Percentiles rank a stretch among this genome's conserved stretches.
Conservation (phyloP, 1,140 invertebrate genomes). For the Neodiprion fabricii region DNA sequence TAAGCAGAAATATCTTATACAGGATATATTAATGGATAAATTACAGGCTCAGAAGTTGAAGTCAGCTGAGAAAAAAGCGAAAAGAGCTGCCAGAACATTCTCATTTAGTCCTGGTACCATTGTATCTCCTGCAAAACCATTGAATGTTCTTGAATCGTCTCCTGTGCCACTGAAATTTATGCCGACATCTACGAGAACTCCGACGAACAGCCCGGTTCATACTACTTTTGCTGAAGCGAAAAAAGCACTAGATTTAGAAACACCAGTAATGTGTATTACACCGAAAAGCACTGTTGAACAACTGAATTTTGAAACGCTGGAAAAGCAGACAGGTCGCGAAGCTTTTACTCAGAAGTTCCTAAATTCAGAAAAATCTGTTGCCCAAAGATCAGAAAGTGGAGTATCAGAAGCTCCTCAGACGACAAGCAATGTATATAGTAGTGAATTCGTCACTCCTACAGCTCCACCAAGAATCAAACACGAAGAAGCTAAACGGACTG, state of each 20-base stretch:
- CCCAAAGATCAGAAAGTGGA: neutral
- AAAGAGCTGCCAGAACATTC: slow-evolving; percentile 53
- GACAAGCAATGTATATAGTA: slow-evolving; percentile 26
- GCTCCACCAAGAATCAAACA: slow-evolving; percentile 57
- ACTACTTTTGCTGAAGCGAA: slow-evolving; percentile 47
- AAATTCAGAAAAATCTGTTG: neutral
- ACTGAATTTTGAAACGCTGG: neutral
- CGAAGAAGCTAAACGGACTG: slow-evolving; percentile 60
- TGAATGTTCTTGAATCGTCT: slow-evolving; percentile 16
- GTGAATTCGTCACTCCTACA: slow-evolving; percentile 59
- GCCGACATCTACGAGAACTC: slow-evolving; percentile 38
- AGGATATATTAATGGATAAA: slow-evolving; percentile 81
- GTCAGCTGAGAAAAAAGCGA: slow-evolving; percentile 66
- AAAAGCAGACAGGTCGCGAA: neutral
- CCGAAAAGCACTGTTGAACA: neutral
- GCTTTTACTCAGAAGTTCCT: neutral
- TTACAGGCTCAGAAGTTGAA: slow-evolving; percentile 73
- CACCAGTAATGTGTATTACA: neutral
- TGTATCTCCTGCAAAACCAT: slow-evolving; percentile 41
- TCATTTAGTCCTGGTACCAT: slow-evolving; percentile 42
- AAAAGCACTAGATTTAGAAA: slow-evolving; percentile 28
- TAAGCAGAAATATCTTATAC: slow-evolving; percentile 75
- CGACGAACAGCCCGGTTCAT: slow-evolving; percentile 37
- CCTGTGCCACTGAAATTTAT: slow-evolving; percentile 36
- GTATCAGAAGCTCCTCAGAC: neutral